A percentile compares a stretch with the other conserved stretches of the same genome.
Conservation (phyloP, 2,797 vertebrate genomes). For the Enteromius mattozi region DNA sequence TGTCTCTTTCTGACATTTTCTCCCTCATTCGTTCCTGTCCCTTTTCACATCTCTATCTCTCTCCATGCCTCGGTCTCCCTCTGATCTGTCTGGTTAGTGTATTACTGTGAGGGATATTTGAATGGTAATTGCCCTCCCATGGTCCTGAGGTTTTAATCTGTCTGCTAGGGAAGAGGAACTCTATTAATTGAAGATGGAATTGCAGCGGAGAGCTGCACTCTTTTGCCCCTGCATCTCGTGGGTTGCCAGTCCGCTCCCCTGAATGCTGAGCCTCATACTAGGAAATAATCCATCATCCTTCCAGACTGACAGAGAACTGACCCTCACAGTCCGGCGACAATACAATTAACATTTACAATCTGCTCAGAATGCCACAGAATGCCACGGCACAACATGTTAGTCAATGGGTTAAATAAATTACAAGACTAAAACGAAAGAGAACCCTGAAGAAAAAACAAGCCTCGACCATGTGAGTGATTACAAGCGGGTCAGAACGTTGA, state of each 20-base stretch:
- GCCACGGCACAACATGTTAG: constrained; percentile 18
- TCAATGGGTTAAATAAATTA: constrained; percentile 33
- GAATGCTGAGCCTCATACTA: not conserved
- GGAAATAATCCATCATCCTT: constrained; percentile 45
- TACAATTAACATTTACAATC: constrained; percentile 53
- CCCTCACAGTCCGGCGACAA: constrained; percentile 23
- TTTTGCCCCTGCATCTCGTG: constrained; percentile 16
- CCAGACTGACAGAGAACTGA: constrained; percentile 40
- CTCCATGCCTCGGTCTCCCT: constrained; percentile 20
- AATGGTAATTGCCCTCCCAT: constrained; percentile 42
- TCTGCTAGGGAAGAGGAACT: constrained; percentile 38
- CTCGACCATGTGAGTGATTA: constrained; percentile 7
- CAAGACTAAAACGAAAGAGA: constrained; percentile 1
- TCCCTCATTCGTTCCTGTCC: constrained; percentile 1
- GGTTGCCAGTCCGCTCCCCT: constrained; percentile 10
- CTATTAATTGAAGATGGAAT: constrained; percentile 34
- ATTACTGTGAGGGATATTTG: constrained; percentile 59
- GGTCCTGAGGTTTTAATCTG: constrained; percentile 43
- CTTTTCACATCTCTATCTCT: constrained; percentile 33
- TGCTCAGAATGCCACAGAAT: constrained; percentile 39
- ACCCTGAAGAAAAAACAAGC: constrained; percentile 3
- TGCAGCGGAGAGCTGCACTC: constrained; percentile 34
- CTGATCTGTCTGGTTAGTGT: constrained; percentile 65
- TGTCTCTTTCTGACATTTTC: constrained; percentile 17
- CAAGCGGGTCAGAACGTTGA: not conserved